phyloP scores from a whole-genome alignment of 2,797 vertebrate genomes.

The Sus cebifrons region DNA sequence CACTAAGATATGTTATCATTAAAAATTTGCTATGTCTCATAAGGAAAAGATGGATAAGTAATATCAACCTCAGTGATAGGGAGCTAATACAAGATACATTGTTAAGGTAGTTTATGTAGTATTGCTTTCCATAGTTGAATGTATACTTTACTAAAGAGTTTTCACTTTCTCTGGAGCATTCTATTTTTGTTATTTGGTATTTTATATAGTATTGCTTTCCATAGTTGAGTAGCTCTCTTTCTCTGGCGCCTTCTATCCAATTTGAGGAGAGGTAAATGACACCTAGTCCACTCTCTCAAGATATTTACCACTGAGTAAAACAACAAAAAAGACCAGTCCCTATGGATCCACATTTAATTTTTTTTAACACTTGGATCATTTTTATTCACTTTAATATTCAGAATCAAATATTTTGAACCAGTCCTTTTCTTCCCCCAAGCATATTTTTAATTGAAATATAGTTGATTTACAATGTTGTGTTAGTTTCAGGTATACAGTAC shows the following conservation, averaged over 20 bases:
- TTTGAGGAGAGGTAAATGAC: background rate
- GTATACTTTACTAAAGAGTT: background rate
- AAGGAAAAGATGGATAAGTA: background rate
- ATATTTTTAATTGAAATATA: no score
- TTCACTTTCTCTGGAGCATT: constrained; percentile 35
- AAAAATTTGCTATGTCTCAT: constrained; percentile 20
- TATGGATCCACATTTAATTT: background rate
- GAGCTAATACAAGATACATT: background rate
- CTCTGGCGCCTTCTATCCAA: background rate
- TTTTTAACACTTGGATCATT: no score
- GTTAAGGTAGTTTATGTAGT: constrained; percentile 37
- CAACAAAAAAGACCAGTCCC: background rate
- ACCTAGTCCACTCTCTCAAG: background rate
- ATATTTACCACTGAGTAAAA: background rate
- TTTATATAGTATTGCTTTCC: constrained; percentile 48
- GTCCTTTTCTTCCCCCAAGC: no score
- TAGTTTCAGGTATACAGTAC: no score
- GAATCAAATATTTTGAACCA: no score
- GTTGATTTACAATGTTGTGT: no score
- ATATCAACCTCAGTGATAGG: background rate
- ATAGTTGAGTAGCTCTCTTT: background rate
- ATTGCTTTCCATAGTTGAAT: background rate
- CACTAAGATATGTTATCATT: background rate
- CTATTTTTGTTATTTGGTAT: background rate
- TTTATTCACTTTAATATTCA: no score